Evolutionary conservation across 2,113 vertebrate genomes (phyloP), one percentile per base, ranked within the genome.

Genomic region (Odontophorus gujanensis): DNA sequence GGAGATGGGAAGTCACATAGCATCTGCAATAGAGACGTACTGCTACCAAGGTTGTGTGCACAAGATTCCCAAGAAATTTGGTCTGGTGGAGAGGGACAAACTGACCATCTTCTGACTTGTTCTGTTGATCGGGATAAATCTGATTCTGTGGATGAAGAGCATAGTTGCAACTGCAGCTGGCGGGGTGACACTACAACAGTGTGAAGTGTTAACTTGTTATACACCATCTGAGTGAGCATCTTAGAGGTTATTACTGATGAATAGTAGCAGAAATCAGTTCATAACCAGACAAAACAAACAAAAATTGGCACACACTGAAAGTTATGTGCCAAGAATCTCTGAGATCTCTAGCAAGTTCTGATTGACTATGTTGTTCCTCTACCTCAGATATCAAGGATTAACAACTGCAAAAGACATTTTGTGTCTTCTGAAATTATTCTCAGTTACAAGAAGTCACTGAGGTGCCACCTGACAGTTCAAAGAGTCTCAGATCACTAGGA

Each of bases 31-130:
- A 57, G 57, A 32, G 17, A 8, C 73, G 67, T n/a, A 10, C 34
- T n/a, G 48, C 38, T 14, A 2, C 2, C 0, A 1, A n/a, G 42
- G 16, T 13, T 3, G 19, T 9, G 47, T 0, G 2, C 32, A 11
- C 17, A 12, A 42, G 26, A 3, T 1, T 3, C 11, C 50, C n/a
- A 25, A 34, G 38, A 21, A 13, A 11, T 38, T 17, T 34, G 67
- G 9, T 47, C 40, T 59, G 72, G 32, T 9, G 21, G 5, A 3
- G 4, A 1, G 51, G 30, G 32, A 19, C 6, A 6, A 16, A 20
- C 3, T 38, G 59, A 24, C 9, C 25, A 78, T 50, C 30, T 21
- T 2, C 1, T 30, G 34, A 32, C 28, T 51, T 21, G 4, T 36
- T 25, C 62, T 43, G 34, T 28, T 62, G 26, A 20, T 45, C 10